These are phyloP conservation scores for Cyanoderma ruficeps DNA, from an alignment of 2,113 vertebrate genomes.

Conservation along the genomic window DNA sequence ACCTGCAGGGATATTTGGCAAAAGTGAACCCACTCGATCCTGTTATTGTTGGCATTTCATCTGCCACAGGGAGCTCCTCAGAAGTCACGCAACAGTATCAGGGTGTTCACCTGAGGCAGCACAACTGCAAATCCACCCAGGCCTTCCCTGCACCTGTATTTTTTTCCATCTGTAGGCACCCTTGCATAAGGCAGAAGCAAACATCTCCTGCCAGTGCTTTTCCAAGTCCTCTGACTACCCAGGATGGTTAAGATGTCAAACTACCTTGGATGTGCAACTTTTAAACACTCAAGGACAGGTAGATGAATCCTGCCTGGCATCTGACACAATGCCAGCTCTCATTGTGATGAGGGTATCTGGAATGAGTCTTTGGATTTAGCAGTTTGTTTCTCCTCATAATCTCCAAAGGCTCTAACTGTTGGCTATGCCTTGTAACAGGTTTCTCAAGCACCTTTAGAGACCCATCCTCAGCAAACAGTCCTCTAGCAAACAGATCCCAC, in stretches of 20 bases:
- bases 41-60: neutral
- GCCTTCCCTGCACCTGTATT: neutral
- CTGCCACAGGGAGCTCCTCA: neutral
- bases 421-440: neutral
- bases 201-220: neutral
- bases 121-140: neutral
- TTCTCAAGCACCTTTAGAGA: neutral
- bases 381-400: neutral
- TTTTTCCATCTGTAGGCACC: neutral
- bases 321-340: neutral
- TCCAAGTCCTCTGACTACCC: neutral
- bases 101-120: fast-evolving
- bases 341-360: neutral
- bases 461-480: neutral
- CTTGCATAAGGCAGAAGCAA: neutral
- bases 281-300: neutral
- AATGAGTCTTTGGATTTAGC: neutral
- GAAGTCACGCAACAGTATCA: neutral
- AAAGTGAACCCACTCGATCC: neutral
- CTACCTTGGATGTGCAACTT: neutral
- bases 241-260: neutral
- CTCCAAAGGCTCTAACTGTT: neutral
- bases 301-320: neutral
- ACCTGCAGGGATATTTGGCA: neutral
- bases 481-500: neutral